These are phyloP conservation scores for Danaus chrysippus DNA, from an alignment of 2,888 invertebrate genomes.

Conservation along the genomic window DNA sequence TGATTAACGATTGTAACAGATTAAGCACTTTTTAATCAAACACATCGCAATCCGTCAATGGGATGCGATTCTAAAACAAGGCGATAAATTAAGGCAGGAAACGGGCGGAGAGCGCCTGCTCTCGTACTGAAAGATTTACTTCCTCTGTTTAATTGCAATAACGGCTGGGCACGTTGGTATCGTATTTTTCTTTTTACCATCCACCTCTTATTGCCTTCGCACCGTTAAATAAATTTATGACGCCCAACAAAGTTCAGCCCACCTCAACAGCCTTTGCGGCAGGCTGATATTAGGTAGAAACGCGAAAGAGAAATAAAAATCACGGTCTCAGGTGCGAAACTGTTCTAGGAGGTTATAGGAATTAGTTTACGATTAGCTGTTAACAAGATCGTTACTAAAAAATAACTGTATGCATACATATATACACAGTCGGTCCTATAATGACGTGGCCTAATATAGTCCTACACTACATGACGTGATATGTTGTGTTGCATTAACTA, in stretches of 20 bases:
- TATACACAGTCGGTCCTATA: too few species aligned
- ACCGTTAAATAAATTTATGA: constrained; percentile 80
- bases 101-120: constrained; percentile 70
- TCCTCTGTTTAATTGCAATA: constrained; percentile 80
- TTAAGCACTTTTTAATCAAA: constrained; percentile 76
- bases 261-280: constrained; percentile 63
- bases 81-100: constrained; percentile 76
- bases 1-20: constrained; percentile 44
- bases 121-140: constrained; percentile 80
- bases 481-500: too few species aligned
- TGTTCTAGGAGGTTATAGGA: constrained; percentile 51
- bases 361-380: constrained; percentile 73
- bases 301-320: constrained; percentile 73
- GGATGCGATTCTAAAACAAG: constrained; percentile 75
- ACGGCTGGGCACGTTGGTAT: constrained; percentile 79
- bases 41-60: constrained; percentile 75
- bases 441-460: too few species aligned
- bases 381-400: constrained; percentile 70
- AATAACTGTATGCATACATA: constrained; percentile 69
- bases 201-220: constrained; percentile 78
- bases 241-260: constrained; percentile 77
- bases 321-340: constrained; percentile 71
- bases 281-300: constrained; percentile 73
- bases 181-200: constrained; percentile 80
- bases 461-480: too few species aligned